A percentile compares a stretch with the other conserved stretches of the same genome.
Evolutionary conservation across 2,888 invertebrate genomes (phyloP).

Genomic region (Lysandra bellargus): DNA sequence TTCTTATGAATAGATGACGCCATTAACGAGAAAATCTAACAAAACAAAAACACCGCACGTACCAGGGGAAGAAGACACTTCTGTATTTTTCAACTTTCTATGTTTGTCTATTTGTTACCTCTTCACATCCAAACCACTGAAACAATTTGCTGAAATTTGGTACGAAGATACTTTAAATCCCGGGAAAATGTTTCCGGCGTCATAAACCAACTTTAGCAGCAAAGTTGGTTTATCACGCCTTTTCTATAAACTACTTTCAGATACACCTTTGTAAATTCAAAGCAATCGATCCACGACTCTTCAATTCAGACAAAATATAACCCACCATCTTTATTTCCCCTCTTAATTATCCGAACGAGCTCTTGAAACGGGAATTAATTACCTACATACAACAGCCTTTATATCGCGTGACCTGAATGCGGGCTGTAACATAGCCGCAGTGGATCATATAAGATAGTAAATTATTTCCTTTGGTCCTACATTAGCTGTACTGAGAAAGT

Average conservation of each 20-base stretch:
- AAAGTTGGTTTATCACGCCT: no score
- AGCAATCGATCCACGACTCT: neutral
- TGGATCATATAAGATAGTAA: neutral
- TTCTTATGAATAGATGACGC: neutral
- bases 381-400: slow-evolving; percentile 4
- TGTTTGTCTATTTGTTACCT: no score
- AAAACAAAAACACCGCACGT: neutral
- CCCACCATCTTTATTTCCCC: neutral
- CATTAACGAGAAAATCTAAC: neutral
- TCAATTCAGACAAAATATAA: neutral
- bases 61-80: no score
- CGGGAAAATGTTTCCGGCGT: no score
- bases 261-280: no score
- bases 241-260: no score
- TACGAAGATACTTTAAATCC: no score
- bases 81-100: no score
- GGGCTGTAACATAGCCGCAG: neutral
- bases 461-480: neutral
- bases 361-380: neutral
- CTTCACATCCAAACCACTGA: no score
- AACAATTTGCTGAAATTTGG: no score
- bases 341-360: neutral
- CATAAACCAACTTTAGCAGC: no score
- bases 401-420: neutral
- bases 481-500: neutral